Base-by-base conservation (phyloP, 2,113 vertebrate species). In the Caretta caretta region DNA sequence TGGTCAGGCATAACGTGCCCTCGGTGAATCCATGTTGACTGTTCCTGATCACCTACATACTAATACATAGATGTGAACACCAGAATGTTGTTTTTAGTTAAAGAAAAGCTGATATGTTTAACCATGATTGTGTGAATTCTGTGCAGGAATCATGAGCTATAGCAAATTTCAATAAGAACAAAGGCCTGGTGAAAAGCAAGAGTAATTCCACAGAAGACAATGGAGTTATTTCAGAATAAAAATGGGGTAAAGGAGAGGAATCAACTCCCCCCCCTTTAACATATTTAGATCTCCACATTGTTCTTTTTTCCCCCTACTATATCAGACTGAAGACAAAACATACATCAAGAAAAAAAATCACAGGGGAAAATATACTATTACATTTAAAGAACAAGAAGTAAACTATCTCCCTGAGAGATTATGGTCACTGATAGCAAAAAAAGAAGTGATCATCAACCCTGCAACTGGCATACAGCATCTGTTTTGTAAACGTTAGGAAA, bases 371-470 rank as follows among this genome's bases (percentile, higher is more conserved):
- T 91, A 92, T 48, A 93, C 53, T 80, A 75, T 87, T 91, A n/a
- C 24, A 49, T 93, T 20, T 94, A 83, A 97, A 90, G 78, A 94
- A 49, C n/a, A 56, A 90, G 65, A 94, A 19, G 97, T 91, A 93
- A 96, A 95, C 89, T 65, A 93, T 76, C 42, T 92, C 2, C 1
- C 12, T 81, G 90, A 25, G 38, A 87, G 62, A 82, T 75, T 87
- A 87, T 76, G 49, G 56, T 51, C 46, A 49, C 22, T 51, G 62
- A 49, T 82, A 72, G 90, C 90, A 88, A 53, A 24, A 90, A 75
- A 92, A 95, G 57, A 94, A 8, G 57, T 38, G 31, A 91, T 93
- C 86, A 89, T 29, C 87, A 56, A 69, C 92, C 16, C 27, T 48
- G 88, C 17, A 91, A 11, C 75, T 80, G 87, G 53, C 54, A 20